phyloP scores from a whole-genome alignment of 2,888 invertebrate species.

The Panorpa germanica region DNA sequence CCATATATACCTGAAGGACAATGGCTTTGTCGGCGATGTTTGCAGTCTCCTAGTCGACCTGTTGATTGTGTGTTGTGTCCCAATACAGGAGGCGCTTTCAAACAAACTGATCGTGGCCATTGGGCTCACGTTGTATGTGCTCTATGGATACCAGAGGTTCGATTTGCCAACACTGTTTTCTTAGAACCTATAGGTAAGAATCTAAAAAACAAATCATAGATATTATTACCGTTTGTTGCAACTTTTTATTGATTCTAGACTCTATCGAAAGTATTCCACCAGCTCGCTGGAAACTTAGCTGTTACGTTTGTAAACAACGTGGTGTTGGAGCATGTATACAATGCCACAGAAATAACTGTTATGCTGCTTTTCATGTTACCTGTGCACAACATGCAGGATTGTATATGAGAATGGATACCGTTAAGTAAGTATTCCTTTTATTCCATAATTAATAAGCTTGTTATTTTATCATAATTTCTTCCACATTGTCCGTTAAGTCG shows the following conservation, averaged over 20 bases:
- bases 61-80: conserved; percentile 98
- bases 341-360: conserved; percentile 91
- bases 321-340: conserved; percentile 94
- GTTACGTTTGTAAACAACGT: conserved; percentile 89
- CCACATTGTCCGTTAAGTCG: conserved; percentile 25
- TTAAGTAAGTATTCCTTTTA: conserved; percentile 31
- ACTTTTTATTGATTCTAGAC: conserved; percentile 29
- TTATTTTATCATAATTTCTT: conserved; percentile 1
- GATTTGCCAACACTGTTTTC: conserved; percentile 95
- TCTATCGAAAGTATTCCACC: conserved; percentile 91
- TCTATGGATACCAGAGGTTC: conserved; percentile 96
- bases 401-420: conserved; percentile 93
- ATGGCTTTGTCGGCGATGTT: conserved; percentile 90
- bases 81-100: conserved; percentile 95
- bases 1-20: conserved; percentile 95
- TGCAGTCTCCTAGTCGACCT: conserved; percentile 88
- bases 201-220: neutral
- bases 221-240: neutral
- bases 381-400: conserved; percentile 92
- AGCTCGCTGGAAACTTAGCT: conserved; percentile 90
- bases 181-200: conserved; percentile 76
- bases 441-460: conserved; percentile 12
- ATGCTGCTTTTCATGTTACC: conserved; percentile 96
- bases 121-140: conserved; percentile 99
- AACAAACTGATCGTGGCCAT: conserved; percentile 85